These are phyloP conservation scores for Meteorus colon DNA, from an alignment of 2,888 invertebrate genomes.

Conservation along the genomic window DNA sequence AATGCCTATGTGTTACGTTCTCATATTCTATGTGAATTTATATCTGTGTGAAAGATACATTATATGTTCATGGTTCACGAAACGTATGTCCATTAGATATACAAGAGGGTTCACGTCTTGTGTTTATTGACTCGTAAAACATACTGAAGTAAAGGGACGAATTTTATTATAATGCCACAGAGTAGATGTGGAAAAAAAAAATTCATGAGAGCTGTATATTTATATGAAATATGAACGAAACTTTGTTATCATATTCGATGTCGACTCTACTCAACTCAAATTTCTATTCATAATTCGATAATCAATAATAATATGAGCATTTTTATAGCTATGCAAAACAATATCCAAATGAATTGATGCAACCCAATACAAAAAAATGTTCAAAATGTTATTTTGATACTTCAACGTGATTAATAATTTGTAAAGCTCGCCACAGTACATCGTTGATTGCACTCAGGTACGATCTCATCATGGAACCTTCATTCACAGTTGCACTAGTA, in stretches of 20 bases:
- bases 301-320: too few relatives aligned
- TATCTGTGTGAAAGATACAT: slow-evolving; percentile 32
- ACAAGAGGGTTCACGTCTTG: slow-evolving; percentile 49
- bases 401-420: too few relatives aligned
- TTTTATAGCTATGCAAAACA: too few relatives aligned
- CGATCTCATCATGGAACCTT: too few relatives aligned
- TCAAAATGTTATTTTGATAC: too few relatives aligned
- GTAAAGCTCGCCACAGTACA: too few relatives aligned
- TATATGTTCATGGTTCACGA: slow-evolving; percentile 40
- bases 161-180: slow-evolving; percentile 23
- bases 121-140: slow-evolving; percentile 59
- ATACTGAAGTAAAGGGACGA: slow-evolving; percentile 48
- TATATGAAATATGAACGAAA: neutral
- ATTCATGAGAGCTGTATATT: neutral
- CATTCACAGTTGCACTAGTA: too few relatives aligned
- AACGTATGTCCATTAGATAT: slow-evolving; percentile 49
- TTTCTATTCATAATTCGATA: too few relatives aligned
- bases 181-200: neutral
- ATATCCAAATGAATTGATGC: too few relatives aligned
- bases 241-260: neutral
- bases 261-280: neutral
- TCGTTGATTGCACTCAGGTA: too few relatives aligned
- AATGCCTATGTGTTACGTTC: slow-evolving; percentile 41
- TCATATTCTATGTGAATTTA: slow-evolving; percentile 30
- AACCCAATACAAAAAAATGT: too few relatives aligned